Evolutionary conservation across 2,113 vertebrate species (phyloP).

Genomic region (Vidua chalybeata): DNA sequence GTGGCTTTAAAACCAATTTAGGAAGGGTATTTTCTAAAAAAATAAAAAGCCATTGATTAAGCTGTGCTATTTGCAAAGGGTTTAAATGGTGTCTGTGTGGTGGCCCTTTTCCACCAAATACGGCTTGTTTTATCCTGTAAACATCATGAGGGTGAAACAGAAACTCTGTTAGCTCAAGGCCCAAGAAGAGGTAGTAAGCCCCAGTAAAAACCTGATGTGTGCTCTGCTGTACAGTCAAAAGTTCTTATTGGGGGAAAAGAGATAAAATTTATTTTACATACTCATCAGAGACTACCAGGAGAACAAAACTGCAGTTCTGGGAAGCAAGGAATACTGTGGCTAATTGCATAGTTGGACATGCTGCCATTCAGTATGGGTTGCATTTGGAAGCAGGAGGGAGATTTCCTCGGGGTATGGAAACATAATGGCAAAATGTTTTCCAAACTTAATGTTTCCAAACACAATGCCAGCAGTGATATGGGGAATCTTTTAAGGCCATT

Average conservation of each 20-base stretch:
- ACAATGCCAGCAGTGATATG: neutral
- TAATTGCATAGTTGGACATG: rapidly evolving
- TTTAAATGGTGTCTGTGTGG: neutral
- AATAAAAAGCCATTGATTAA: neutral
- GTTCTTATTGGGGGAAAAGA: neutral
- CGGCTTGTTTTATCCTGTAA: neutral
- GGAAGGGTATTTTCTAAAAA: no score
- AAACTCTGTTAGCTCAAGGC: neutral
- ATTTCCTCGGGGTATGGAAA: neutral
- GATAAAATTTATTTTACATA: neutral
- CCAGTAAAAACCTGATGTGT: neutral
- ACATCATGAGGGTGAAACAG: neutral
- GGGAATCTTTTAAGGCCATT: neutral
- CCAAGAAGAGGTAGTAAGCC: neutral
- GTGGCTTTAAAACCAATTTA: neutral
- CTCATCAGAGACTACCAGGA: neutral
- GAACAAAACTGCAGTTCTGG: neutral
- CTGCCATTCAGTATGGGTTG: neutral
- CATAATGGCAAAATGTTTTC: neutral
- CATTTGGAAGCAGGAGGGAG: neutral
- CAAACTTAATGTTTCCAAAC: neutral
- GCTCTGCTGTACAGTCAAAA: neutral
- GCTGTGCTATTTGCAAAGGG: rapidly evolving
- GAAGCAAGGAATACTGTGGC: neutral
- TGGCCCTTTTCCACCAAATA: neutral